Conservation (phyloP, 2,113 vertebrate species). For the Pseudois nayaur region DNA sequence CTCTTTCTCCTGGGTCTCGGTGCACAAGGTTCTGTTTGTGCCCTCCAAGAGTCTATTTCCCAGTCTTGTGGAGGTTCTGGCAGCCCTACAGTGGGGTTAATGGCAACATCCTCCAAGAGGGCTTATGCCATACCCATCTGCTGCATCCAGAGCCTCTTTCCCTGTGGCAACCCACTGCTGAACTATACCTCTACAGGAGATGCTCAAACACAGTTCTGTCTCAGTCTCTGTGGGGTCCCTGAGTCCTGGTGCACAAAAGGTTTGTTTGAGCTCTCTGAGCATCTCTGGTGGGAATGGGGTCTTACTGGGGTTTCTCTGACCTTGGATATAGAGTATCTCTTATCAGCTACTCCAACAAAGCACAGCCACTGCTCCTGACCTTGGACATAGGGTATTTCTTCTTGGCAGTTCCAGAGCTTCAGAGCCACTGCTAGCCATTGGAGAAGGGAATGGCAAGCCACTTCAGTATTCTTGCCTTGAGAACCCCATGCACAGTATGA, state of each 20-base stretch:
- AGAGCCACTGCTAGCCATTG: fast-evolving
- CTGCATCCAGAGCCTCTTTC: not conserved
- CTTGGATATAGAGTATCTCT: not conserved
- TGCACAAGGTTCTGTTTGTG: not conserved
- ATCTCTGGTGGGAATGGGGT: not conserved
- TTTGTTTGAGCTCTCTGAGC: not conserved
- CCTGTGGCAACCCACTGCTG: not conserved
- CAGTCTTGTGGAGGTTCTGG: not conserved
- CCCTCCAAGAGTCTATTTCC: not conserved
- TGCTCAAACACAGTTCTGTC: not conserved
- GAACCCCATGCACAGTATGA: not conserved
- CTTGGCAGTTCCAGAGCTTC: not conserved
- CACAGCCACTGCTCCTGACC: not conserved
- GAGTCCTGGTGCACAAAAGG: not conserved
- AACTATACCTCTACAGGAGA: not conserved
- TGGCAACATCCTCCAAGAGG: not conserved
- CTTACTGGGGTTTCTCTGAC: not conserved
- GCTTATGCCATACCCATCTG: not conserved
- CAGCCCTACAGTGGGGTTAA: not conserved
- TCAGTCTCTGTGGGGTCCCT: not conserved
- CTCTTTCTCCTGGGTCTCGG: not conserved
- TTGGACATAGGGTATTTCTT: not conserved
- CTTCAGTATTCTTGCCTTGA: not conserved
- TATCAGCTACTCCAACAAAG: not conserved
- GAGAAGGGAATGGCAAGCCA: not conserved